Evolutionary conservation across 1,140 invertebrate species (phyloP), one percentile per base, ranked within the genome.

Genomic region (Lucilia sericata): DNA sequence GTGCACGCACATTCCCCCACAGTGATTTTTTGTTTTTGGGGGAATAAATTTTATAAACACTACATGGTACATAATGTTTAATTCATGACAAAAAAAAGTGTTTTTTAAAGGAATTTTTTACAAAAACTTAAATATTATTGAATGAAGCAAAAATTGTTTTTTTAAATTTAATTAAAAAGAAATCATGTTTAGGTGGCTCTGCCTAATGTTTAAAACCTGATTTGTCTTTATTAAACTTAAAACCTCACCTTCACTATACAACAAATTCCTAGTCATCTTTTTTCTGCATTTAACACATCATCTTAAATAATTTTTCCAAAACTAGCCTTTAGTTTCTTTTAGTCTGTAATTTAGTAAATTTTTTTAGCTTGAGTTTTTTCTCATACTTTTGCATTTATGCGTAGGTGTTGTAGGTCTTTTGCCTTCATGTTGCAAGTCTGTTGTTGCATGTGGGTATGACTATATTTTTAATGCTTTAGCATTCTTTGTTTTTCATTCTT

Each of bases 1-100:
- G 76, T 80, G 42, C 76, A 80, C 76, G 76, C 76, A 80, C 76
- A 80, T 80, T 47, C 76, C n/a, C n/a, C 76, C 47, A 80, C 76
- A 80, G 76, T 80, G 76, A 80, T 80, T 80, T 7, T 42, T 42
- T 42, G 2, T 42, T 42, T 10, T 42, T 30, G 1, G 25, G 25
- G 1, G 25, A 30, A 30, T 30, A 30, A 30, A 30, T 30, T 30
- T 30, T 30, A 30, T 30, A 30, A 30, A 30, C 25, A 30, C 25
- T 30, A 30, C 25, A 30, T 30, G 25, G 25, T 30, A 30, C 25
- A 30, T 30, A 30, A 30, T 30, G 25, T 30, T 30, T 30, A 30
- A 30, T 30, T 30, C 25, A 30, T 30, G n/a, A 30, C 3, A 30
- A 30, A 30, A 30, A 30, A 2, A 30, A 3, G 1, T 30, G 1